Evolutionary conservation across 2,113 vertebrate species (phyloP).

Genomic region (Crotalus horridus): DNA sequence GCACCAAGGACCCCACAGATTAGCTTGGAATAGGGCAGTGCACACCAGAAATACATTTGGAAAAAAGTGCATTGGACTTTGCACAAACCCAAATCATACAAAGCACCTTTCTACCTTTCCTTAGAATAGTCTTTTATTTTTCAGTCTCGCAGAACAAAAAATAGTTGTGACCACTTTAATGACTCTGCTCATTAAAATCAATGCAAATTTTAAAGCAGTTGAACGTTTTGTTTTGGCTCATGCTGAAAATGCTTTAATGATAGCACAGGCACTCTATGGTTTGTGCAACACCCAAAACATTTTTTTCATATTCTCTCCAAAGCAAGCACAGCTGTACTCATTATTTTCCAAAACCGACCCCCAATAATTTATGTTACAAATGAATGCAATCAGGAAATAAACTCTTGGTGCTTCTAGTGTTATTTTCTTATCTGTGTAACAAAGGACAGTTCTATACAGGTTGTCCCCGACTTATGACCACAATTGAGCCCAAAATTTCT

Average conservation of each 20-base stretch:
- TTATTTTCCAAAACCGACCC: background rate
- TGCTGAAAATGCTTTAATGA: background rate
- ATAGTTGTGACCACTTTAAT: background rate
- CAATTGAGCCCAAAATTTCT: too few relatives aligned
- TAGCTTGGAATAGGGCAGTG: too few relatives aligned
- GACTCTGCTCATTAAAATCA: background rate
- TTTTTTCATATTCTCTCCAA: background rate
- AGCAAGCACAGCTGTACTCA: background rate
- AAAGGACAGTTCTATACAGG: too few relatives aligned
- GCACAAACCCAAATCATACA: background rate
- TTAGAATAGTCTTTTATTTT: background rate
- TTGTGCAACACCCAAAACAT: background rate
- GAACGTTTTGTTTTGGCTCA: background rate
- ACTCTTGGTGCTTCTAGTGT: background rate
- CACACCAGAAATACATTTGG: background rate
- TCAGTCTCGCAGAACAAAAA: background rate
- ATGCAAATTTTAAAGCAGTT: background rate
- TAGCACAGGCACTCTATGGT: background rate
- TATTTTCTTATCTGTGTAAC: background rate
- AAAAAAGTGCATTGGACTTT: background rate
- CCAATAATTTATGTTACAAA: background rate
- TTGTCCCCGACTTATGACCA: too few relatives aligned
- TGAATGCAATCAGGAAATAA: background rate
- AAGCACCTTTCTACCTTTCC: background rate
- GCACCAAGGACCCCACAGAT: background rate